phyloP scores from a whole-genome alignment of 2,797 vertebrate species.

The Coendou prehensilis region DNA sequence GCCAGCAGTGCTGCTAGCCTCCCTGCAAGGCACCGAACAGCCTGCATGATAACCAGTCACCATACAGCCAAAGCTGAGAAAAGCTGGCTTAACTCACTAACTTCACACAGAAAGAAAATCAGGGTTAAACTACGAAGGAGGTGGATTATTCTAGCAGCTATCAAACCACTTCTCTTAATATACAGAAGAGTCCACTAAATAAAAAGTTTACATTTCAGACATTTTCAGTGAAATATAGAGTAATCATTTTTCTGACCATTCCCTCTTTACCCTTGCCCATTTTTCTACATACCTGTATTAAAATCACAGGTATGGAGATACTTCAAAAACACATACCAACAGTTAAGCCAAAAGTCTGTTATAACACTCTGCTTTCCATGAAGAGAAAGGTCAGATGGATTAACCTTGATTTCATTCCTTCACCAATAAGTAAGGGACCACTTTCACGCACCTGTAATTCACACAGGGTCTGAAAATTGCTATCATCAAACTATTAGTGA shows the following conservation, averaged over 20 bases:
- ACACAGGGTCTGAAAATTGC: conserved; percentile 69
- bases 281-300: conserved; percentile 14
- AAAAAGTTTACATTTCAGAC: neutral
- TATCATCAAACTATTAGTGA: conserved; percentile 64
- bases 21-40: neutral
- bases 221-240: conserved; percentile 31
- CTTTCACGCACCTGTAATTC: conserved; percentile 72
- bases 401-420: conserved; percentile 74
- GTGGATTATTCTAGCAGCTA: neutral
- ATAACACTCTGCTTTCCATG: neutral
- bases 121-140: neutral
- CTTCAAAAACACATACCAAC: neutral
- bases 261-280: neutral
- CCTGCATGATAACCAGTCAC: neutral
- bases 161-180: neutral
- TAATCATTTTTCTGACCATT: neutral
- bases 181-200: neutral
- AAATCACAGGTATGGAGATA: neutral
- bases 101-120: neutral
- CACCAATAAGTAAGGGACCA: conserved; percentile 69
- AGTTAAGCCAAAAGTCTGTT: conserved; percentile 44
- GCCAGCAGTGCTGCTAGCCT: neutral
- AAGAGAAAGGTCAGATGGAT: conserved; percentile 69
- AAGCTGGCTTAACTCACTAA: neutral
- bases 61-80: neutral